phyloP scores from a whole-genome alignment of 1,140 invertebrate genomes.

The Stegodyphus dumicola region DNA sequence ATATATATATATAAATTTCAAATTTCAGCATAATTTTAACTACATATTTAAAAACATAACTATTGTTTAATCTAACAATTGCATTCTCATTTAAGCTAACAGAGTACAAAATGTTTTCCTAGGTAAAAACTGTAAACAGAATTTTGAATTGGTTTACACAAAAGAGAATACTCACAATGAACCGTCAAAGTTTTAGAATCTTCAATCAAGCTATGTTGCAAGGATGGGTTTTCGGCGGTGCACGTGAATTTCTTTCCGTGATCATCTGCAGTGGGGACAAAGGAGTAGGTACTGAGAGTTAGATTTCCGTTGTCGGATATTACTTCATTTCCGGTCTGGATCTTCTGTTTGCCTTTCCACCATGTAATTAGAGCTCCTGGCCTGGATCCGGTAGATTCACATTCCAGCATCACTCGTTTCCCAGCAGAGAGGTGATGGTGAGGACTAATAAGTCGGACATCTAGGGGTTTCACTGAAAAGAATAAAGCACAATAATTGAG shows the following conservation, averaged over 20 bases:
- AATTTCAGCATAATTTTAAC: too few species aligned
- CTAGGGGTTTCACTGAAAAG: constrained; percentile 81
- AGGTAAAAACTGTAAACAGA: too few species aligned
- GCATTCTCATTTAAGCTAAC: too few species aligned
- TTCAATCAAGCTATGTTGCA: constrained; percentile 44
- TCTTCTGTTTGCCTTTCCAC: constrained; percentile 73
- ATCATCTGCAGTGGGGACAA: constrained; percentile 78
- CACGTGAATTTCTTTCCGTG: constrained; percentile 84
- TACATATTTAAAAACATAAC: too few species aligned
- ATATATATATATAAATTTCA: too few species aligned
- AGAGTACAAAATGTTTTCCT: too few species aligned
- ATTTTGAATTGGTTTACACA: not conserved
- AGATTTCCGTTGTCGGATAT: constrained; percentile 58
- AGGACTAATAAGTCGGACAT: constrained; percentile 71
- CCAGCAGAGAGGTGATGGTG: constrained; percentile 33
- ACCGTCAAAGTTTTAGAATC: constrained; percentile 49
- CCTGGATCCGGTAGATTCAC: constrained; percentile 85
- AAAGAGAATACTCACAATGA: constrained; percentile 51
- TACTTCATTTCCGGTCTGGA: constrained; percentile 1
- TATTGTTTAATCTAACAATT: too few species aligned
- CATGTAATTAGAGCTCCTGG: constrained; percentile 88
- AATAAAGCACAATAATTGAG: not conserved
- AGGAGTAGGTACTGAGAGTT: constrained; percentile 57
- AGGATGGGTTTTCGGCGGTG: constrained; percentile 80
- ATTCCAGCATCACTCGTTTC: constrained; percentile 76